Evolutionary conservation across 2,113 vertebrate species (phyloP).

Genomic region (Delphinapterus leucas): DNA sequence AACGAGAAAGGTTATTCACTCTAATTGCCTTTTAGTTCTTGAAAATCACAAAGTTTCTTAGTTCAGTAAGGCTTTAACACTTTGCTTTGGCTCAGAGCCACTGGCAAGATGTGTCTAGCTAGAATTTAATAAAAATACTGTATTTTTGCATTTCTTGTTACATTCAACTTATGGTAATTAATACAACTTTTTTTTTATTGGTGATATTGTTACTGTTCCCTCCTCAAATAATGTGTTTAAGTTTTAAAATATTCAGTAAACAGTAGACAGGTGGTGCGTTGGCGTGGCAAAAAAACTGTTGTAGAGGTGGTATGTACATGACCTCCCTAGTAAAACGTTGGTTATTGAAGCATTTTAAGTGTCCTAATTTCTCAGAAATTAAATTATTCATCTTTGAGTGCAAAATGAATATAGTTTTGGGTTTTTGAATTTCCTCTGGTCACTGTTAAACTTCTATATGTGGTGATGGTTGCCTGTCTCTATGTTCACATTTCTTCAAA

Average conservation of each 20-base stretch:
- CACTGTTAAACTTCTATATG: neutral
- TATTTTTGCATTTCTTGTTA: neutral
- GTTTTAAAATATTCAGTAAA: neutral
- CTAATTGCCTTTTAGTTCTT: neutral
- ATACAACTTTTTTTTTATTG: neutral
- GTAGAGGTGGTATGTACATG: neutral
- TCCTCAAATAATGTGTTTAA: neutral
- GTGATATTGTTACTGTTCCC: neutral
- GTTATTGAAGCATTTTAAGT: neutral
- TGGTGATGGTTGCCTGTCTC: neutral
- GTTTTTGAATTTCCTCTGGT: neutral
- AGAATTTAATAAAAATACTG: neutral
- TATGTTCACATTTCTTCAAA: slow-evolving; percentile 23
- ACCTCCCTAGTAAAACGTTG: neutral
- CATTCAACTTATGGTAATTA: neutral
- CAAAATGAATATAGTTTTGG: neutral
- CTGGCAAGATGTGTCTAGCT: neutral
- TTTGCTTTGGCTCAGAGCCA: neutral
- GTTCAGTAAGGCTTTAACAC: neutral
- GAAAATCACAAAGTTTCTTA: neutral
- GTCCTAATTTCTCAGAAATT: neutral
- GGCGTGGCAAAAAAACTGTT: neutral
- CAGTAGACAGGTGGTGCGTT: neutral
- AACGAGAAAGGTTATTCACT: neutral
- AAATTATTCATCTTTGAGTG: neutral